Conservation (phyloP, 2,797 vertebrate genomes). For the Uromys caudimaculatus region DNA sequence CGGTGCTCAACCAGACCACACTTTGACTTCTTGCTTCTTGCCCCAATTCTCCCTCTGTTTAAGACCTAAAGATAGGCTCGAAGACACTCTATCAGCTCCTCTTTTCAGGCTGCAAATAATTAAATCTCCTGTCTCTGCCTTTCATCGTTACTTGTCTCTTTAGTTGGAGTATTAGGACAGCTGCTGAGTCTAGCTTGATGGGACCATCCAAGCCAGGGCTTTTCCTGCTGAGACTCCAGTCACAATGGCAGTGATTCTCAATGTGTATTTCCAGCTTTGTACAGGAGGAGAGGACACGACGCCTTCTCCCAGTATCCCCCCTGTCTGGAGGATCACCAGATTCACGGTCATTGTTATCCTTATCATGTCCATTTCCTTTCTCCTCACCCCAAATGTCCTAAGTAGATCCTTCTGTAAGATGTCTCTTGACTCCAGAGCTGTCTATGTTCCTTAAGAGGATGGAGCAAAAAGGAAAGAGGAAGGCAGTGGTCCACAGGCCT, state of each 20-base stretch:
- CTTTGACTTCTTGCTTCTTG: not conserved
- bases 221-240: not conserved
- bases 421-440: not conserved
- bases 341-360: not conserved
- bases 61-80: not conserved
- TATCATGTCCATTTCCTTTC: not conserved
- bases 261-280: not conserved
- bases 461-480: not conserved
- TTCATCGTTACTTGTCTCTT: not conserved
- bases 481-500: not conserved
- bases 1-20: not conserved
- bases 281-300: not conserved
- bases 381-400: not conserved
- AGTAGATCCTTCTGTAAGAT: not conserved
- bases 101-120: not conserved
- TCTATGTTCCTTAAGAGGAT: not conserved
- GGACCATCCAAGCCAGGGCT: not conserved
- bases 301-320: not conserved
- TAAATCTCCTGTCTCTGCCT: not conserved
- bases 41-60: not conserved
- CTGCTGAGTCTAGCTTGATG: not conserved
- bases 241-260: not conserved
- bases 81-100: not conserved
- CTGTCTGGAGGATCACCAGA: not conserved
- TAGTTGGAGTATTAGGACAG: not conserved